Conservation (phyloP, 2,797 vertebrate genomes). For the Platyrinchus mystaceus region DNA sequence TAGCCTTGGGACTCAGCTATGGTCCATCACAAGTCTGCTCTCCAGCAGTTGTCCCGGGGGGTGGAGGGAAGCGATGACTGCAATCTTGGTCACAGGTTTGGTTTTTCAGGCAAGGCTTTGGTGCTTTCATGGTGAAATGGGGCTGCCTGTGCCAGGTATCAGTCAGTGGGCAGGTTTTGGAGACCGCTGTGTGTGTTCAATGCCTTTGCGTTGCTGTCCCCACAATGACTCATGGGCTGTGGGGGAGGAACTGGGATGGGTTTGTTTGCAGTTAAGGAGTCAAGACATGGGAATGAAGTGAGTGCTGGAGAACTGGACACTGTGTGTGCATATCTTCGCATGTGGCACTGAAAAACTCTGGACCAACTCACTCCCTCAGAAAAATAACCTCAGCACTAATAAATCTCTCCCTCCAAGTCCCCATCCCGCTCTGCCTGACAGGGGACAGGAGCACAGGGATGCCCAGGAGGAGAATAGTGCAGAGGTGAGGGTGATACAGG, state of each 20-base stretch:
- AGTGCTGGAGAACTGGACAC: background rate
- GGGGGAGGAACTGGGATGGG: background rate
- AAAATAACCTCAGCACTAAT: background rate
- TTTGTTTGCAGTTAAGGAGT: background rate
- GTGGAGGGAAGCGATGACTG: background rate
- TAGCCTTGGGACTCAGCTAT: background rate
- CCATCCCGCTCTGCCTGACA: background rate
- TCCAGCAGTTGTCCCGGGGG: background rate
- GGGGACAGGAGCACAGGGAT: background rate
- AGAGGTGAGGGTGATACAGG: background rate
- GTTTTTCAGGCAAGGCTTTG: background rate
- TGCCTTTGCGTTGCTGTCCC: background rate
- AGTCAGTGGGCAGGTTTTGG: accelerated
- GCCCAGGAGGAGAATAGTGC: background rate
- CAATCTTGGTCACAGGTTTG: background rate
- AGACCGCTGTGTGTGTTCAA: accelerated
- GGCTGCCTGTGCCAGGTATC: background rate
- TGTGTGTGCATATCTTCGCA: accelerated
- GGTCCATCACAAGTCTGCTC: background rate
- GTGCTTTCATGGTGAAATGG: accelerated
- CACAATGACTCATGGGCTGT: accelerated
- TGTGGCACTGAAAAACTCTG: background rate
- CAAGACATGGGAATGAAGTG: background rate
- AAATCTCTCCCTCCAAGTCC: background rate
- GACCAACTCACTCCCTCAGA: background rate